phyloP scores from a whole-genome alignment of 2,113 vertebrate genomes.

The Brachionichthys hirsutus region DNA sequence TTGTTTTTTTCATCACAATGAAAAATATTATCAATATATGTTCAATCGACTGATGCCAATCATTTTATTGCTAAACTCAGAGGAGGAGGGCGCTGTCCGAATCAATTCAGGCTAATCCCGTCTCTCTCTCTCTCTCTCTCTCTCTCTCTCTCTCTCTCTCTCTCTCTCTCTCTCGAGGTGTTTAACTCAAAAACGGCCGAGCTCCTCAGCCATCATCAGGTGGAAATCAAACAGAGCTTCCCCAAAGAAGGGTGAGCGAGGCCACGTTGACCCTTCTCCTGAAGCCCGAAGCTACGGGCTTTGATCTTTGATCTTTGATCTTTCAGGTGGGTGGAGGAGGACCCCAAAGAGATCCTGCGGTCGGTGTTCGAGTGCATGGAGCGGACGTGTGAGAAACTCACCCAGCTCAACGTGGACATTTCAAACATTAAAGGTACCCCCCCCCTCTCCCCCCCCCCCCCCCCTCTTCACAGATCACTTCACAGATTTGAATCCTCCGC shows the following conservation, averaged over 20 bases:
- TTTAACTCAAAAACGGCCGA: constrained; percentile 96
- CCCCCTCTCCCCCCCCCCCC: accelerated
- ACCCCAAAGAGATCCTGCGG: constrained; percentile 91
- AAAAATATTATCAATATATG: no score
- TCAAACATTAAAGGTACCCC: constrained; percentile 91
- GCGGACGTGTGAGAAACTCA: constrained; percentile 92
- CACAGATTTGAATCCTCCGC: not conserved
- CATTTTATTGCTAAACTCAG: no score
- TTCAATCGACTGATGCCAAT: no score
- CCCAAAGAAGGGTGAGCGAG: constrained; percentile 91
- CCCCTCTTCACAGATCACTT: not conserved
- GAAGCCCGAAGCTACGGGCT: not conserved
- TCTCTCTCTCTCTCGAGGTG: constrained; percentile 75
- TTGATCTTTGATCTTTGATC: not conserved
- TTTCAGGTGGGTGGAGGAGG: constrained; percentile 94
- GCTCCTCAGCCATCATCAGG: constrained; percentile 95
- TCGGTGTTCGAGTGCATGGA: constrained; percentile 98
- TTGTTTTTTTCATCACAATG: no score
- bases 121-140: not conserved
- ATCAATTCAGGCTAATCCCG: no score
- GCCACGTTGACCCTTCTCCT: no score
- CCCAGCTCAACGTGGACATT: constrained; percentile 89
- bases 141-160: not conserved
- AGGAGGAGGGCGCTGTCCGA: no score
- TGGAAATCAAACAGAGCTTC: constrained; percentile 94